Percentiles rank a stretch among this genome's conserved stretches.
Evolutionary conservation across 2,797 vertebrate genomes (phyloP).

Genomic region (Helarctos malayanus): DNA sequence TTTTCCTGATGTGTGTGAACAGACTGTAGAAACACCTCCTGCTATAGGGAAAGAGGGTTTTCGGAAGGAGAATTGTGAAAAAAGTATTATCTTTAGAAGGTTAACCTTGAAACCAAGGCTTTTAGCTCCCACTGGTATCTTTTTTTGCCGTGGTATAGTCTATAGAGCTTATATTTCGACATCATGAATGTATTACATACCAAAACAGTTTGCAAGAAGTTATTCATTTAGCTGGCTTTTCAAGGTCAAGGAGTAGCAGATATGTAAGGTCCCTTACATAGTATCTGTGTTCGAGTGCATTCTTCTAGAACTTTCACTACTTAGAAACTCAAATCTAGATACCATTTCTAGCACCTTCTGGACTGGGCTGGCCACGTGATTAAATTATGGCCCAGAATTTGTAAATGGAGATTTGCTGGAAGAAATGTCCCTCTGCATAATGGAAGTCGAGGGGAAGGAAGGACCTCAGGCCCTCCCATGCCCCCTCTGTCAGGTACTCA

Average conservation of each 20-base stretch:
- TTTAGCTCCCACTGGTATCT: neutral
- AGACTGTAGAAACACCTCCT: neutral
- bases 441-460: neutral
- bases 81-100: neutral
- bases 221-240: neutral
- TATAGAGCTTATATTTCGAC: neutral
- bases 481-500: neutral
- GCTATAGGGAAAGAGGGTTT: neutral
- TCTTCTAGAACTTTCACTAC: neutral
- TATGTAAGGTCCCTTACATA: neutral
- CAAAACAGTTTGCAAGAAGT: neutral
- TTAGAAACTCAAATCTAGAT: neutral
- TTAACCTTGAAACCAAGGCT: constrained; percentile 20
- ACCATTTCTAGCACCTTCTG: neutral
- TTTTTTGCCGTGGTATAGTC: neutral
- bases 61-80: neutral
- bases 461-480: neutral
- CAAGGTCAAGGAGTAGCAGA: neutral
- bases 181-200: neutral
- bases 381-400: neutral
- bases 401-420: neutral
- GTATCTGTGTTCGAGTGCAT: neutral
- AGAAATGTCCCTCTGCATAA: neutral
- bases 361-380: neutral
- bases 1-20: neutral